A percentile compares a stretch with the other conserved stretches of the same genome.
phyloP scores from a whole-genome alignment of 2,797 vertebrate species.

The Alca torda region DNA sequence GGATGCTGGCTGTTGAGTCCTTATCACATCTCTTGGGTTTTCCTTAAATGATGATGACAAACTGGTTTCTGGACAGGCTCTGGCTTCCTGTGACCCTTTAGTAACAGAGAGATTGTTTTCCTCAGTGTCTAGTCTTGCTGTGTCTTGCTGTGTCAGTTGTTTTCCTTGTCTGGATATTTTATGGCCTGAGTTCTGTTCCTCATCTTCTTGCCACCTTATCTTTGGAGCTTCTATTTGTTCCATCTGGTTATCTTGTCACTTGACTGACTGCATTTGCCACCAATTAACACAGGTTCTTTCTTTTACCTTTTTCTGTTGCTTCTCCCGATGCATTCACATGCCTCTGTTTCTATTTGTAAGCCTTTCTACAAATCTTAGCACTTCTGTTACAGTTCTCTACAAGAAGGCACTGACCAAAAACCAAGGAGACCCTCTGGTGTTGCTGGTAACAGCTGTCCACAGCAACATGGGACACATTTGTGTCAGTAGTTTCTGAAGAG shows the following conservation, averaged over 20 bases:
- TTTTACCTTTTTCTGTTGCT: not conserved
- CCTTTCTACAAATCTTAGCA: not conserved
- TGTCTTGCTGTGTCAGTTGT: not conserved
- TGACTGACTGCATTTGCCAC: not conserved
- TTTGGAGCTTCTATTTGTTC: not conserved
- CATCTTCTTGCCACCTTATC: not conserved
- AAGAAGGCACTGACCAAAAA: not conserved
- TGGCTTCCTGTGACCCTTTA: not conserved
- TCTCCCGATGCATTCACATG: accelerated
- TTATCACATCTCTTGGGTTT: not conserved
- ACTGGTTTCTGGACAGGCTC: not conserved
- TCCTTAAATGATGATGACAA: not conserved
- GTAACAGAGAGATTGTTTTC: not conserved
- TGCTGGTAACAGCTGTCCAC: not conserved
- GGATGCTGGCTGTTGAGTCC: not conserved
- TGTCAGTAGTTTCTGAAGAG: not conserved
- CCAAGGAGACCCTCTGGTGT: not conserved
- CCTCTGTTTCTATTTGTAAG: not conserved
- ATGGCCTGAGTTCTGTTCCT: not conserved
- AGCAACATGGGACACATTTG: accelerated
- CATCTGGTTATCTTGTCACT: not conserved
- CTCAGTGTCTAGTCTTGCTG: not conserved
- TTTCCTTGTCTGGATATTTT: not conserved
- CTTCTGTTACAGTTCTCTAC: not conserved
- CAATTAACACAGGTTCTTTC: not conserved